Evolutionary conservation across 2,797 vertebrate species (phyloP), one percentile per base, ranked within the genome.

Genomic region (Siniperca obscura): DNA sequence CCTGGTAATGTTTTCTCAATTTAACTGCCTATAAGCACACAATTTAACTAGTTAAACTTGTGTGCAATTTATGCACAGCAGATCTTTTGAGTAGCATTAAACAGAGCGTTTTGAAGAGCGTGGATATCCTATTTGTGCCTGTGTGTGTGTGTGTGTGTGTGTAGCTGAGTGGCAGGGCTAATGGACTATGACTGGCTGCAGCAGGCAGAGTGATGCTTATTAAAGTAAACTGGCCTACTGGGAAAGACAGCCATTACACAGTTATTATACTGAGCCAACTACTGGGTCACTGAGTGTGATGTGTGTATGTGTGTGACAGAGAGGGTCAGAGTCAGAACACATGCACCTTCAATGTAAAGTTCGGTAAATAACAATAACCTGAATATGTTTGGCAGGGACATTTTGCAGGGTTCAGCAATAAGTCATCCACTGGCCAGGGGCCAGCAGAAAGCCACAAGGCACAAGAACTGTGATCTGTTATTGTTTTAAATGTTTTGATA

Each of bases 161-260:
- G 34, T 53, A 22, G 70, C 75, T 76, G 76, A 83, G 64, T 84
- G 86, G 57, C 82, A 77, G 74, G 30, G 55, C 70, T 89, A 92
- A 91, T 82, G 81, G 87, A 73, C 75, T 78, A 56, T 77, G 81
- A 82, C 76, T 56, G 84, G 44, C 68, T 87, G 79, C 81, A 86
- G 83, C 72, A 70, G 75, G 78, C 81, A 65, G 70, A 68, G 71
- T 7, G 90, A 93, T 92, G 85, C 81, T 94, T 87, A 92, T 94
- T 92, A 88, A 77, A 71, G 78, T 82, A 69, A 86, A 91, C 84
- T 85, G 74, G 81, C 72, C 92, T 61, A 76, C 82, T 78, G 88
- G 88, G 91, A 91, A 68, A 70, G 21, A n/a, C 65, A 83, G 84
- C 78, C 83, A 85, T 91, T 89, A 87, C 25, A 62, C 77, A 75